phyloP scores from a whole-genome alignment of 2,888 invertebrate genomes.

The Drosophila anomelani region DNA sequence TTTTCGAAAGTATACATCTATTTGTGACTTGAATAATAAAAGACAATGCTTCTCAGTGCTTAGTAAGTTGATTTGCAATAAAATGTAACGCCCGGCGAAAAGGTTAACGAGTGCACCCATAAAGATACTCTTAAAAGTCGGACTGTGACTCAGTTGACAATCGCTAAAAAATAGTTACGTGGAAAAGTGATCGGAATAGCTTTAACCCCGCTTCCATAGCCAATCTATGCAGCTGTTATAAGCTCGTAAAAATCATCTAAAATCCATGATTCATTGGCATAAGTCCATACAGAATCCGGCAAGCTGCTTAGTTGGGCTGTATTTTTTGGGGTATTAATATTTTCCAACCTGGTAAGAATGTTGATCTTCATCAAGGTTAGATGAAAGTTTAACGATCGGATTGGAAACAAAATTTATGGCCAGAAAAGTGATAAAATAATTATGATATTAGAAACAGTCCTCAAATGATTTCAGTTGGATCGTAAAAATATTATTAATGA shows the following conservation, averaged over 20 bases:
- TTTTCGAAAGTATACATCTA: not conserved
- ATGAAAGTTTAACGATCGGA: conserved; percentile 40
- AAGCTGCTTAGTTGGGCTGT: conserved; percentile 16
- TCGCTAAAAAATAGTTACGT: conserved; percentile 13
- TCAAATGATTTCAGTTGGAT: conserved; percentile 8
- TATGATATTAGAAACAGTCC: conserved; percentile 17
- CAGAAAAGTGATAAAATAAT: conserved; percentile 22
- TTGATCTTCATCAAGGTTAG: conserved; percentile 32
- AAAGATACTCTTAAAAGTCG: conserved; percentile 1
- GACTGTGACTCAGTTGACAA: conserved; percentile 22
- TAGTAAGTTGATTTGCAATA: not conserved
- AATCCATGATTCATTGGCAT: conserved; percentile 42
- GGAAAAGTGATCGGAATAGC: conserved; percentile 21
- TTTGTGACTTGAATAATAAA: not conserved
- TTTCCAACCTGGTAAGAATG: conserved; percentile 22
- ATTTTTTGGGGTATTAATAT: conserved; percentile 8
- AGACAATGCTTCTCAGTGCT: not conserved
- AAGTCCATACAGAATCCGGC: conserved; percentile 22
- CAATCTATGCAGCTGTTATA: conserved; percentile 35
- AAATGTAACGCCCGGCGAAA: not conserved
- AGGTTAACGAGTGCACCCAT: conserved; percentile 12
- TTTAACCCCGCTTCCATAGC: conserved; percentile 7
- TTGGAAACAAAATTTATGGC: conserved; percentile 23
- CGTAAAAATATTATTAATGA: conserved; percentile 30
- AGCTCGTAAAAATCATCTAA: conserved; percentile 44